phyloP scores from a whole-genome alignment of 1,140 invertebrate species.

The Pseudomyrmex cubaensis region DNA sequence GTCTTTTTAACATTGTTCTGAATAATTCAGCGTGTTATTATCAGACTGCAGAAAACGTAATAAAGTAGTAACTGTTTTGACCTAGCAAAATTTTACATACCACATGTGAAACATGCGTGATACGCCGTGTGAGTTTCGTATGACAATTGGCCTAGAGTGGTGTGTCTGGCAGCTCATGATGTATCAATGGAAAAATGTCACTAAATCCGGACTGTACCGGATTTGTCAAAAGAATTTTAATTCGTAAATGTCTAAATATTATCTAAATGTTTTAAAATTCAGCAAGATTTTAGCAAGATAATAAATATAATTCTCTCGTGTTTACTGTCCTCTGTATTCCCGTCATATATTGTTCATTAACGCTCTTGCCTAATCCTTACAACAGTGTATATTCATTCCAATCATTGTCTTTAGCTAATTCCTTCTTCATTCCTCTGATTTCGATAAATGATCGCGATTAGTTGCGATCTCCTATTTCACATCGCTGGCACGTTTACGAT shows the following conservation, averaged over 20 bases:
- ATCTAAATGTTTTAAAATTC: neutral
- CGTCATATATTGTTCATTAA: conserved; percentile 38
- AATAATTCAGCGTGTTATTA: neutral
- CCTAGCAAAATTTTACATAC: neutral
- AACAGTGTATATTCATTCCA: neutral
- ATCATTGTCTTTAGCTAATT: conserved; percentile 45
- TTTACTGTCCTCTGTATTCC: neutral
- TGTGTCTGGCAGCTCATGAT: neutral
- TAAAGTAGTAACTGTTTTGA: neutral
- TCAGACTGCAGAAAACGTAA: neutral
- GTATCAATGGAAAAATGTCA: neutral
- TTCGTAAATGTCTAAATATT: neutral
- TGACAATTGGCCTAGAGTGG: neutral
- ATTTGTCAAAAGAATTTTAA: neutral
- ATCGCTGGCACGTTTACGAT: conserved; percentile 80
- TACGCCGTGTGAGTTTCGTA: neutral
- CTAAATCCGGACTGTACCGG: neutral
- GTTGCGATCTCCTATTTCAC: conserved; percentile 70
- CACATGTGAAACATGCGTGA: neutral
- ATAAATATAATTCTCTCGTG: neutral
- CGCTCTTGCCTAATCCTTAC: too few species aligned
- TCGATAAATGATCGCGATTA: too few species aligned
- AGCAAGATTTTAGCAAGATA: neutral
- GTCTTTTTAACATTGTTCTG: neutral
- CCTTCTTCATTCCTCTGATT: conserved; percentile 40